phyloP scores from a whole-genome alignment of 2,888 invertebrate species.

The Dynastes grantii region DNA sequence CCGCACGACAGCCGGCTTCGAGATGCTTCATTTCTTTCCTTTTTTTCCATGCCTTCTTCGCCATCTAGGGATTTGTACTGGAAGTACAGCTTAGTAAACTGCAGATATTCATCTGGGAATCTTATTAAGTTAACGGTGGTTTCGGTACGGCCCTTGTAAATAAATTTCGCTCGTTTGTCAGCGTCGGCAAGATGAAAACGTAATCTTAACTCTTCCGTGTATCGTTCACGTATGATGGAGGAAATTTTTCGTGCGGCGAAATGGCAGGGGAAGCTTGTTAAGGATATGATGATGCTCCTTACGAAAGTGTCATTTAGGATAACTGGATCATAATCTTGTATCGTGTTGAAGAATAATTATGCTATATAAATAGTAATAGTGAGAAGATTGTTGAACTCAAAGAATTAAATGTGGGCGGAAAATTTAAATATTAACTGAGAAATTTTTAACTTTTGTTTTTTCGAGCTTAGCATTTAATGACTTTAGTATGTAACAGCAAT shows the following conservation, averaged over 20 bases:
- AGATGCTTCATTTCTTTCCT: not conserved
- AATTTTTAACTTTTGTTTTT: no score
- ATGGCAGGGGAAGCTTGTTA: no score
- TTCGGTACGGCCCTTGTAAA: constrained; percentile 33
- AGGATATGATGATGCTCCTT: not conserved
- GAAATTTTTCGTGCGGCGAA: not conserved
- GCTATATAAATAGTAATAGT: no score
- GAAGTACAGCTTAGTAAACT: constrained; percentile 28
- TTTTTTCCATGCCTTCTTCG: not conserved
- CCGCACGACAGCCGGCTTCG: constrained; percentile 12
- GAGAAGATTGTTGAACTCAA: no score
- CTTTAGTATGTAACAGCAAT: no score
- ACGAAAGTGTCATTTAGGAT: no score
- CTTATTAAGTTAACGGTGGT: constrained; percentile 50
- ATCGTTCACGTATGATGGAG: constrained; percentile 30
- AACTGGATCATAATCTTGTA: no score
- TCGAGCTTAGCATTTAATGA: no score
- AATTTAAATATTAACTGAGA: no score
- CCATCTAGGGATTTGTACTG: no score
- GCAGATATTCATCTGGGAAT: constrained; percentile 49
- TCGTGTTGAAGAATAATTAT: no score
- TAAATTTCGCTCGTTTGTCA: constrained; percentile 35
- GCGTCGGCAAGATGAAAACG: constrained; percentile 40
- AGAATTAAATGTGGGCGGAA: no score
- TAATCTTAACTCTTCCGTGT: constrained; percentile 39